A percentile compares a stretch with the other conserved stretches of the same genome.
These are phyloP conservation scores for Psittacus erithacus DNA, from an alignment of 2,113 vertebrate species.

Conservation along the genomic window DNA sequence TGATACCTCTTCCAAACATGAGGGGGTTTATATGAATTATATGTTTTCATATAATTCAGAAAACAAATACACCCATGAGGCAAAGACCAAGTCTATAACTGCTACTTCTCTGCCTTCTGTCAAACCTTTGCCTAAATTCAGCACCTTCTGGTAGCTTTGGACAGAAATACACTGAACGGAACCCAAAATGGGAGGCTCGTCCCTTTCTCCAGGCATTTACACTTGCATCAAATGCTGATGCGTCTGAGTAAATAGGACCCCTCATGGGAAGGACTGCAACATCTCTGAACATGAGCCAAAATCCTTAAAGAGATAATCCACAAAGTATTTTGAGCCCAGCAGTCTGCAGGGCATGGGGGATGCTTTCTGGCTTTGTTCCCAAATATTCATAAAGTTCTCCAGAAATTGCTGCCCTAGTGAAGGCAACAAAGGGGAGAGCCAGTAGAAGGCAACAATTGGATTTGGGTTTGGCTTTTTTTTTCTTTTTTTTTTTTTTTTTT, in stretches of 20 bases:
- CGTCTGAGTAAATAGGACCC: slow-evolving; percentile 5
- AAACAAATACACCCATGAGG: neutral
- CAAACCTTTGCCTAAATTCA: neutral
- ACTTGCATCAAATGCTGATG: neutral
- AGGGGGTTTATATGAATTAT: neutral
- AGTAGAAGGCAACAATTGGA: neutral
- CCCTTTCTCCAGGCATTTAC: neutral
- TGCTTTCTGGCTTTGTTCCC: neutral
- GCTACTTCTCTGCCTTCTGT: neutral
- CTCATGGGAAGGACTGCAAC: neutral
- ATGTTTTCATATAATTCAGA: neutral
- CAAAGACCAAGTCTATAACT: neutral
- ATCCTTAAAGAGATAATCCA: slow-evolving; percentile 46
- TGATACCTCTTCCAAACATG: neutral
- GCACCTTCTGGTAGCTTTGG: neutral
- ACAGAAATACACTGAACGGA: neutral
- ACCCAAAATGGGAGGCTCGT: neutral
- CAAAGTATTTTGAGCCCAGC: slow-evolving; percentile 32
- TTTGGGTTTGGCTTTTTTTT: neutral
- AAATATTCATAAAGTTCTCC: slow-evolving; percentile 5
- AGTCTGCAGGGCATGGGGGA: neutral
- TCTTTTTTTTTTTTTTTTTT: neutral
- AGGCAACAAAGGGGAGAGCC: neutral
- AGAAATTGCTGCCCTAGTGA: neutral
- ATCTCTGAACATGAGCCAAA: slow-evolving; percentile 38